A percentile compares a stretch with the other conserved stretches of the same genome.
These are phyloP conservation scores for Oscheius sp. DNA, from an alignment of 2,888 invertebrate species.

Conservation along the genomic window DNA sequence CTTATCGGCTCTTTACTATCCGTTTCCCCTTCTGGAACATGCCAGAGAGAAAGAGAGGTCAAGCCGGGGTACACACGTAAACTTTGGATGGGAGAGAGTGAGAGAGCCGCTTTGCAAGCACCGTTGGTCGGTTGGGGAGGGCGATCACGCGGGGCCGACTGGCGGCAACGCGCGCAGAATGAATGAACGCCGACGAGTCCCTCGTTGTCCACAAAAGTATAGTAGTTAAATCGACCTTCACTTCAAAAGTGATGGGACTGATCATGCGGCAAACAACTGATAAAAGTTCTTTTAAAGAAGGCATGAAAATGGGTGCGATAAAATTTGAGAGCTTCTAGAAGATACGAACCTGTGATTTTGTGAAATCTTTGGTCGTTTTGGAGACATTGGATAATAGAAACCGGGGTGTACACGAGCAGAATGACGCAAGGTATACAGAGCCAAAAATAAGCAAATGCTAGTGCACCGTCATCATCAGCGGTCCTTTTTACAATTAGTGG, in stretches of 20 bases:
- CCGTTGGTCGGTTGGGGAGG: constrained; percentile 21
- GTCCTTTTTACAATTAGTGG: too few species aligned
- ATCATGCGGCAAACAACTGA: constrained; percentile 2
- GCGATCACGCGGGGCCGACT: constrained; percentile 36
- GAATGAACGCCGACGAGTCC: constrained; percentile 23
- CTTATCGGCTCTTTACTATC: neutral
- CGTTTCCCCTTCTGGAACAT: too few species aligned
- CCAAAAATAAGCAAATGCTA: too few species aligned
- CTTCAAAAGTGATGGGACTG: neutral
- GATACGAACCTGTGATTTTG: too few species aligned
- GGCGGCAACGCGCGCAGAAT: constrained; percentile 34
- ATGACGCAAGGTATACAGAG: too few species aligned
- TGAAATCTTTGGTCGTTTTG: too few species aligned
- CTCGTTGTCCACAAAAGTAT: constrained; percentile 5
- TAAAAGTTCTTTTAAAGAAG: constrained; percentile 20
- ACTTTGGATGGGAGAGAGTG: neutral
- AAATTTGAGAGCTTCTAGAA: neutral
- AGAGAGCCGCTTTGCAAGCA: constrained; percentile 34
- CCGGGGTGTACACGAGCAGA: too few species aligned
- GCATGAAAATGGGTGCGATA: neutral
- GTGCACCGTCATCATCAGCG: too few species aligned
- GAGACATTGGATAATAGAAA: too few species aligned
- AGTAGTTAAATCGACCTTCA: neutral
- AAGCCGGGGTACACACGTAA: too few species aligned
- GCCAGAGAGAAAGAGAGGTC: too few species aligned